phyloP scores from a whole-genome alignment of 2,797 vertebrate species.

The Okamejei kenojei region DNA sequence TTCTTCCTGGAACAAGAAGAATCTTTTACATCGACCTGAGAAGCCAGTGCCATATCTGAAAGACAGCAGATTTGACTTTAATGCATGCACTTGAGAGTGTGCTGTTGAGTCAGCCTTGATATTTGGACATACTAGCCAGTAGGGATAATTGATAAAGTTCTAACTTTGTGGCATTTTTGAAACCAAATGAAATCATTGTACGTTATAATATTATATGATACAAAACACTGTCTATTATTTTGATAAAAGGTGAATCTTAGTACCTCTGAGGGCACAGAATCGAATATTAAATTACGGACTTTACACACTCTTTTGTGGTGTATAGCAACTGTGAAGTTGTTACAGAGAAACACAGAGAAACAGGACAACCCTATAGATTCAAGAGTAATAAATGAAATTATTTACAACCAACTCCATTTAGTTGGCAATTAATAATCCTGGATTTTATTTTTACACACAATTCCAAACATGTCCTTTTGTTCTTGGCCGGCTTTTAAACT shows the following conservation, averaged over 20 bases:
- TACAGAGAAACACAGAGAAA: neutral
- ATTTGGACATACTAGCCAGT: too few species aligned
- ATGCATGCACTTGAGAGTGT: too few species aligned
- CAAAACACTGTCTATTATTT: neutral
- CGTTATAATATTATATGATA: neutral
- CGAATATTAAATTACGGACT: neutral
- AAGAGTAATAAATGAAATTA: constrained; percentile 5
- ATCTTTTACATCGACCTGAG: too few species aligned
- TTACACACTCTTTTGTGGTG: neutral
- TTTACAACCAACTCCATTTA: neutral
- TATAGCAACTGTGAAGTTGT: neutral
- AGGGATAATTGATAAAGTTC: too few species aligned
- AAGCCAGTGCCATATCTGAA: too few species aligned
- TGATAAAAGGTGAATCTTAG: neutral
- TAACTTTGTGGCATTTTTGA: too few species aligned
- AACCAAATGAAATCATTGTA: too few species aligned
- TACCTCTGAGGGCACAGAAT: neutral
- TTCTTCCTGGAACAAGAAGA: too few species aligned
- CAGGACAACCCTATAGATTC: neutral
- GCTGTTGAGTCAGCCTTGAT: too few species aligned
- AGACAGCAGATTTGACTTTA: too few species aligned
- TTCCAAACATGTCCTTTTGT: too few species aligned
- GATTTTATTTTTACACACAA: neutral
- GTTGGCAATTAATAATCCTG: neutral
- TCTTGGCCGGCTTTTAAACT: neutral